phyloP scores from a whole-genome alignment of 1,140 invertebrate species.

The Drosophila subobscura region DNA sequence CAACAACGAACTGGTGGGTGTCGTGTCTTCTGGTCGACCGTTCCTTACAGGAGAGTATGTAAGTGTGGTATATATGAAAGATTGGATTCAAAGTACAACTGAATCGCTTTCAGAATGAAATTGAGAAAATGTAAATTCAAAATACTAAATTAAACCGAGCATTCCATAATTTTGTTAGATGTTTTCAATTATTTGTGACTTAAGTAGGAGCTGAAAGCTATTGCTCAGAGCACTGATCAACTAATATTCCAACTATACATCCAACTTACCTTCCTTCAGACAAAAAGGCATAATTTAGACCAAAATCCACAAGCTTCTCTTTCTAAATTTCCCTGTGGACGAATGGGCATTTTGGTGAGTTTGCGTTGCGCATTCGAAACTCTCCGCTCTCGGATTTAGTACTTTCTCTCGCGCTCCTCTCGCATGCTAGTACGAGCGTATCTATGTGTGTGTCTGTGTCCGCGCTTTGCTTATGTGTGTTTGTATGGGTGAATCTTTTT shows the following conservation, averaged over 20 bases:
- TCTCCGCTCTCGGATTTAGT: conserved; percentile 7
- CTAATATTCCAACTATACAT: background rate
- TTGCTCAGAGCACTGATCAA: background rate
- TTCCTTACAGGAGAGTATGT: too few species aligned
- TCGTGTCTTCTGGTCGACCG: too few species aligned
- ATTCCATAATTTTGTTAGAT: too few species aligned
- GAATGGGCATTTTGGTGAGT: conserved; percentile 52
- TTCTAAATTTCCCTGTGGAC: conserved; percentile 7
- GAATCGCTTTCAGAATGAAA: too few species aligned
- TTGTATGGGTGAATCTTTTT: conserved; percentile 39
- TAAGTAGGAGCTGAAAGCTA: background rate
- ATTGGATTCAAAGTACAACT: too few species aligned
- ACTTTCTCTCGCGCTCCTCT: background rate
- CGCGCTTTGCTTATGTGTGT: conserved; percentile 18
- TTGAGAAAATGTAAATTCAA: too few species aligned
- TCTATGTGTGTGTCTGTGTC: conserved; percentile 1
- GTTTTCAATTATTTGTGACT: background rate
- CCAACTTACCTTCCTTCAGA: background rate
- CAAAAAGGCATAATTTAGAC: conserved; percentile 8
- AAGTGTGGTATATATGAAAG: too few species aligned
- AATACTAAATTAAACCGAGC: too few species aligned
- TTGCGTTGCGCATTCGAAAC: conserved; percentile 42
- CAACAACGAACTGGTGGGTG: too few species aligned
- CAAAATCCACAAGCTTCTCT: conserved; percentile 2
- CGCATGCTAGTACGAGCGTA: background rate